Base-by-base conservation (phyloP, 2,888 invertebrate genomes). In the Mayetiola destructor region DNA sequence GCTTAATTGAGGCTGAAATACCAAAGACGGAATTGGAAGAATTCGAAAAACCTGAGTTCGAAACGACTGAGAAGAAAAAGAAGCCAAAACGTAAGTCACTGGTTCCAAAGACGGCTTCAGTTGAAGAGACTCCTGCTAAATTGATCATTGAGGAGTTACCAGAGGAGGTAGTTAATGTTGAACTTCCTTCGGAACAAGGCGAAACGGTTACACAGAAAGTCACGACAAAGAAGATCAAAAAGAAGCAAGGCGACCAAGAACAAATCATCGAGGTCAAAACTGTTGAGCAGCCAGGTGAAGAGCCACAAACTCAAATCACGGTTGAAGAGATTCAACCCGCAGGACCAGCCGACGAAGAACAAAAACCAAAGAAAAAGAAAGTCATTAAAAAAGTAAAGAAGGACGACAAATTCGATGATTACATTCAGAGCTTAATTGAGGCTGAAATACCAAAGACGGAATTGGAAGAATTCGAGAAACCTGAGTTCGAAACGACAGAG, bases 221-320 rank as follows among this genome's bases (percentile, higher is more conserved):
- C 20, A 75, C 71, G 14, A 73, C 67, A 56, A 69, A 68, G 0
- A 61, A 66, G 0, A 69, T 70, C 2, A 73, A 68, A 59, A 72
- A 68, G 59, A 64, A 63, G 55, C 66, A 64, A 37, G 71, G 67
- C 1, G 64, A 63, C 1, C 67, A 69, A 55, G 62, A 68, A 58
- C 68, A 73, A 64, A 63, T 66, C 2, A 68, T 68, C 3, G 66
- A 67, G 59, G 65, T 67, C 42, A 64, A 65, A 58, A 68, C 62
- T 6, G 63, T 63, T 52, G 67, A 67, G 62, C 67, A 67, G 63
- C 69, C 64, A 59, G 68, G 64, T 58, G 67, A 66, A 62, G 62
- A 68, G 66, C 69, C 73, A 59, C 62, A 71, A 64, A 66, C 68
- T 59, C 65, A 67, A 6, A 61, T 63, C 0, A 69, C 67, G 56